These are phyloP conservation scores for Drosophila seguyi DNA, from an alignment of 1,140 invertebrate species.

Conservation along the genomic window DNA sequence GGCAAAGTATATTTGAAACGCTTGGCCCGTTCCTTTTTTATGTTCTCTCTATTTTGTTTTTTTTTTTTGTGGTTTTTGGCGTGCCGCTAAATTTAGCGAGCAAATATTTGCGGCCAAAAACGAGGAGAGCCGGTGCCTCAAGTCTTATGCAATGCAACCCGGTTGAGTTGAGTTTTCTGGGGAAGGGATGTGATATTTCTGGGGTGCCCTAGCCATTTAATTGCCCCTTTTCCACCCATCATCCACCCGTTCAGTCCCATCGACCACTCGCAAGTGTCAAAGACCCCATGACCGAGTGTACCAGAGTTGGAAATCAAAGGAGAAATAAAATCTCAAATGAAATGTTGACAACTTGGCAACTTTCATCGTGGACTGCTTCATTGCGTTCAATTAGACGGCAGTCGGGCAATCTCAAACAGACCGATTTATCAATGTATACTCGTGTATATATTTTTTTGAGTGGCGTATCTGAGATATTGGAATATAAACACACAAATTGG, in stretches of 20 bases:
- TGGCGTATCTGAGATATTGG: conserved; percentile 19
- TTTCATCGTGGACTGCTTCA: conserved; percentile 42
- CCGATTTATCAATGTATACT: conserved; percentile 15
- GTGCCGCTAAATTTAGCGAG: conserved; percentile 75
- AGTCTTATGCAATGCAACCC: conserved; percentile 73
- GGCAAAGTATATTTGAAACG: conserved; percentile 55
- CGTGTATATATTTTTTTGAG: conserved; percentile 15
- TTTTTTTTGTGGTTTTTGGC: conserved; percentile 41
- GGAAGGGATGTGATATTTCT: conserved; percentile 54
- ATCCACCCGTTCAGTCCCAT: conserved; percentile 1
- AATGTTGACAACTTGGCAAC: conserved; percentile 47
- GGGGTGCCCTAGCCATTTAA: conserved; percentile 64
- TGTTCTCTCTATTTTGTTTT: no score
- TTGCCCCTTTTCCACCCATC: conserved; percentile 49
- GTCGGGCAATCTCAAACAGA: conserved; percentile 14
- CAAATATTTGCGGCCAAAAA: conserved; percentile 69
- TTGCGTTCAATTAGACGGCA: conserved; percentile 47
- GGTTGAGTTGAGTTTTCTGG: conserved; percentile 4
- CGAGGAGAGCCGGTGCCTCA: conserved; percentile 25
- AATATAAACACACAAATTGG: conserved; percentile 11
- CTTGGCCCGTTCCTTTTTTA: conserved; percentile 53
- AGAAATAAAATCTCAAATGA: conserved; percentile 50
- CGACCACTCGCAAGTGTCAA: conserved; percentile 66
- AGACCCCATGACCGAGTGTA: conserved; percentile 82
- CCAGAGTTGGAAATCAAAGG: conserved; percentile 52